Evolutionary conservation across 1,140 invertebrate genomes (phyloP).

Genomic region (Spodoptera litura): DNA sequence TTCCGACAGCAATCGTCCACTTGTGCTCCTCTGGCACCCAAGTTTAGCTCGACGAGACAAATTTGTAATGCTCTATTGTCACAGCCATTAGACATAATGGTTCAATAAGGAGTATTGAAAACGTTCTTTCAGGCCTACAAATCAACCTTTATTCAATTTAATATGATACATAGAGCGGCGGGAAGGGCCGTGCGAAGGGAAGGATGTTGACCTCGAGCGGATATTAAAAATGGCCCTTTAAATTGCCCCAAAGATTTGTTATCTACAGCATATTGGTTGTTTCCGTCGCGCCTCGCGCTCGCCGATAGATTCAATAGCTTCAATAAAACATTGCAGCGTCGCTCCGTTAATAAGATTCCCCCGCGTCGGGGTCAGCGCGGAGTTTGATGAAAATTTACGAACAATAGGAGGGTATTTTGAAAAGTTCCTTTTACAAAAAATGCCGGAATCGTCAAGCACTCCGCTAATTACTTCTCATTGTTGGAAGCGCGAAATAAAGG

Average conservation of each 20-base stretch:
- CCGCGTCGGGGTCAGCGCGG: constrained; percentile 55
- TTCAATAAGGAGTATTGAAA: constrained; percentile 83
- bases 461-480: constrained; percentile 78
- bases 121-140: constrained; percentile 79
- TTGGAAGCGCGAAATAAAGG: constrained; percentile 71
- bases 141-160: constrained; percentile 81
- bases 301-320: constrained; percentile 56
- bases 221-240: constrained; percentile 82
- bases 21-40: constrained; percentile 53
- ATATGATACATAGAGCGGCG: constrained; percentile 60
- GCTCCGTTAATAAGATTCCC: constrained; percentile 69
- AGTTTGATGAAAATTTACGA: constrained; percentile 67
- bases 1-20: constrained; percentile 51
- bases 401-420: constrained; percentile 64
- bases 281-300: constrained; percentile 66
- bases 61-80: constrained; percentile 83
- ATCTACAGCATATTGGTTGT: constrained; percentile 73
- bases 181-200: constrained; percentile 75
- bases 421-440: constrained; percentile 60
- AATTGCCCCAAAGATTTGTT: constrained; percentile 78
- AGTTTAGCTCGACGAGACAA: constrained; percentile 70
- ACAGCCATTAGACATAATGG: constrained; percentile 80
- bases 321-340: constrained; percentile 64
- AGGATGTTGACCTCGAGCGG: constrained; percentile 77
- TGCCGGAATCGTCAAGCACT: constrained; percentile 55